phyloP scores from a whole-genome alignment of 2,113 vertebrate species.

The Corapipo altera region DNA sequence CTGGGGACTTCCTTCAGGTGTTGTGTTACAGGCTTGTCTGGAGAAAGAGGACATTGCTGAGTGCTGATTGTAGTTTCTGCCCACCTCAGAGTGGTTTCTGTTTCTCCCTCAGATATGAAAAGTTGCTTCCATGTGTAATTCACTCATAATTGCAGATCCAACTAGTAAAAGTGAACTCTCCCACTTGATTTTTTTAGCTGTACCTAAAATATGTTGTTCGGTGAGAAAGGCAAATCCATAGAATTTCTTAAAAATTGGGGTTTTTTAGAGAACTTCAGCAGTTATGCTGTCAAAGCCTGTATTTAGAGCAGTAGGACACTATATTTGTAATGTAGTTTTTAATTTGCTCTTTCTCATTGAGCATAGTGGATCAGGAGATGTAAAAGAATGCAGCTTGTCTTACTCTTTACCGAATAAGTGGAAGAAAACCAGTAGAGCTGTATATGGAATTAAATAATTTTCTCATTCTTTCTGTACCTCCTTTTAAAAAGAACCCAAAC shows the following conservation, averaged over 20 bases:
- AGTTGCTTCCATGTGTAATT: background rate
- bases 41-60: background rate
- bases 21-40: background rate
- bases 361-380: background rate
- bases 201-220: background rate
- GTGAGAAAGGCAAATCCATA: background rate
- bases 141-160: rapidly evolving
- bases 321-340: background rate
- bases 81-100: background rate
- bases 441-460: background rate
- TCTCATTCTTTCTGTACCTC: background rate
- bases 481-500: background rate
- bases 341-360: background rate
- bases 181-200: background rate
- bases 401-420: background rate
- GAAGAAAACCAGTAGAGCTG: background rate
- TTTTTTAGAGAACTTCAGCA: background rate
- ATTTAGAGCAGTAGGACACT: background rate
- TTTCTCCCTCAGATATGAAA: background rate
- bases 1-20: background rate
- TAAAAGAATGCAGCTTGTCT: background rate
- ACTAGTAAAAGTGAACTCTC: background rate
- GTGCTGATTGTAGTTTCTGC: rapidly evolving
- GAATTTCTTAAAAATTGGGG: background rate
- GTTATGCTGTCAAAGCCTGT: background rate